Evolutionary conservation across 1,140 invertebrate genomes (phyloP), one percentile per base, ranked within the genome.

Genomic region (Nasonia vitripennis): DNA sequence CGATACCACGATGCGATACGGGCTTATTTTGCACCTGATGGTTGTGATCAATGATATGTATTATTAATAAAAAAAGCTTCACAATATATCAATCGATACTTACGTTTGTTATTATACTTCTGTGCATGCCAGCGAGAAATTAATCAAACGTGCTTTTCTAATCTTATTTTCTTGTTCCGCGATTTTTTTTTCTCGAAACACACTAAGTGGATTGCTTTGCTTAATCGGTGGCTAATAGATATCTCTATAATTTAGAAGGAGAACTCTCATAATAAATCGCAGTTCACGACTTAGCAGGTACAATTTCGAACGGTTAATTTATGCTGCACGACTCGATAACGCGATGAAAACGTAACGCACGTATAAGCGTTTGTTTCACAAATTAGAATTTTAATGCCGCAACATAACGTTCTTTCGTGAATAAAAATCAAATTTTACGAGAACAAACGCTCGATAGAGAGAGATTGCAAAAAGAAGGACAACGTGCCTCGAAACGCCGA

Each of bases 111-210:
- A 17, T 27, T 23, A 2, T n/a, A 10, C 67, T 68, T 23, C 23
- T 68, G 14, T 70, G 5, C 4, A 27, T 27, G 2, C 34, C 23
- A 9, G 23, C 9, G 68, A 71, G 9, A 34, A 34, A 71, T 71
- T 75, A 41, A 75, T 75, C 74, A 11, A 23, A 11, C 75, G 45
- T 77, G 20, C 75, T 77, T 77, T 20, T 1, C 23, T 51, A 48
- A 77, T 77, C 45, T 77, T 27, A 77, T 77, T 77, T 77, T 41
- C 45, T 51, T 77, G 74, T 77, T 11, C 6, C 12, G 37, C 5
- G 17, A 77, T 4, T 77, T 77, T 77, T 77, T 41, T 9, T 17
- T 37, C 6, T 41, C 17, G 34, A 37, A 37, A 37, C 34, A 37
- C 4, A 9, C 41, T 10, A 78, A 51, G 48, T 31, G 11, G 51